A percentile compares a stretch with the other conserved stretches of the same genome.
Conservation (phyloP, 2,888 invertebrate species). For the Timandra comae region DNA sequence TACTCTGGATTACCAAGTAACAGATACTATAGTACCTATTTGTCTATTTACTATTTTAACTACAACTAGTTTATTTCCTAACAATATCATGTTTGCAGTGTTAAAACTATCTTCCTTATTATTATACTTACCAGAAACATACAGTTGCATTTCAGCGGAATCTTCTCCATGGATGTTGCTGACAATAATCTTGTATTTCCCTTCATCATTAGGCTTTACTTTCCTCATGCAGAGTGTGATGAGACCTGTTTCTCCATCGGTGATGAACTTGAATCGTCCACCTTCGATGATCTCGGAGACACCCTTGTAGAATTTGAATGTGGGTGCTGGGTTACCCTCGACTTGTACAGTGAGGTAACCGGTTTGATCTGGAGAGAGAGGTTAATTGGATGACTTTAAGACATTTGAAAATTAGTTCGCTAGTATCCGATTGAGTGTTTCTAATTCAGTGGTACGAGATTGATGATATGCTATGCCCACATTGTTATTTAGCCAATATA, state of each 20-base stretch:
- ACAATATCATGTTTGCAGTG: no score
- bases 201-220: slow-evolving; percentile 97
- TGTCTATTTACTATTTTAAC: no score
- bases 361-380: slow-evolving; percentile 84
- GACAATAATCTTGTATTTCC: slow-evolving; percentile 94
- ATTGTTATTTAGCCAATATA: no score
- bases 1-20: no score
- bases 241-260: slow-evolving; percentile 94
- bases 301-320: slow-evolving; percentile 96
- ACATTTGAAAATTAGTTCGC: no score
- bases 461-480: no score
- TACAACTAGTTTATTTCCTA: no score
- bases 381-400: no score
- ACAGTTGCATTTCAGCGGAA: slow-evolving; percentile 95
- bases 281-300: slow-evolving; percentile 95
- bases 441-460: no score
- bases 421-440: no score
- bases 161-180: slow-evolving; percentile 97
- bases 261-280: slow-evolving; percentile 95
- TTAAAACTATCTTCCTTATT: no score
- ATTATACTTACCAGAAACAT: slow-evolving; percentile 91
- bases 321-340: slow-evolving; percentile 95
- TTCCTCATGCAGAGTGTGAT: slow-evolving; percentile 97
- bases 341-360: slow-evolving; percentile 95
- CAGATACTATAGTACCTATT: no score